Percentiles rank a stretch among this genome's conserved stretches.
These are phyloP conservation scores for Etheostoma nigrum DNA, from an alignment of 2,797 vertebrate genomes.

Conservation along the genomic window DNA sequence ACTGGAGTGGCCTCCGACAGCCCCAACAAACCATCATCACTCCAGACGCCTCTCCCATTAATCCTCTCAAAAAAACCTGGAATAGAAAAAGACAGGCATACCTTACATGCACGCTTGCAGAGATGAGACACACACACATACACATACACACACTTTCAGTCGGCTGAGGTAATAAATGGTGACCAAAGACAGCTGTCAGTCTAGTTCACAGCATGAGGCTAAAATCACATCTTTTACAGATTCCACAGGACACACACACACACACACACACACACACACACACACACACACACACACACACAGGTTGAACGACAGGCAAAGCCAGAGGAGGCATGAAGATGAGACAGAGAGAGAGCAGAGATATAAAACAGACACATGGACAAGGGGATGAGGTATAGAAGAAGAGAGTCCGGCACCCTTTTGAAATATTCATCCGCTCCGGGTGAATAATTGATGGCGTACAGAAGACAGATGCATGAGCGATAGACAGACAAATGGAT, in stretches of 20 bases:
- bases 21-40: conserved; percentile 39
- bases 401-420: conserved; percentile 68
- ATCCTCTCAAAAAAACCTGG: conserved; percentile 21
- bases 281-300: background rate
- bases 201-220: conserved; percentile 15
- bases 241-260: conserved; percentile 6
- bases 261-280: background rate
- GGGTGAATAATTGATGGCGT: conserved; percentile 78
- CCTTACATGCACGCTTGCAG: background rate
- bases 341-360: conserved; percentile 15
- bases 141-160: background rate
- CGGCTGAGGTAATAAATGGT: conserved; percentile 26
- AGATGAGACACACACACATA: background rate
- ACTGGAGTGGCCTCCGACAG: conserved; percentile 33
- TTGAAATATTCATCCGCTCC: conserved; percentile 78
- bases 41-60: conserved; percentile 31
- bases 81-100: background rate
- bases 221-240: conserved; percentile 16
- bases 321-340: conserved; percentile 1
- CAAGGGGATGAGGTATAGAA: conserved; percentile 54
- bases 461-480: conserved; percentile 62
- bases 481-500: conserved; percentile 65
- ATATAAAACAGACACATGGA: conserved; percentile 46
- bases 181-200: conserved; percentile 19
- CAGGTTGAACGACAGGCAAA: no score